Evolutionary conservation across 2,797 vertebrate genomes (phyloP), one percentile per base, ranked within the genome.

Genomic region (Gouania willdenowi): DNA sequence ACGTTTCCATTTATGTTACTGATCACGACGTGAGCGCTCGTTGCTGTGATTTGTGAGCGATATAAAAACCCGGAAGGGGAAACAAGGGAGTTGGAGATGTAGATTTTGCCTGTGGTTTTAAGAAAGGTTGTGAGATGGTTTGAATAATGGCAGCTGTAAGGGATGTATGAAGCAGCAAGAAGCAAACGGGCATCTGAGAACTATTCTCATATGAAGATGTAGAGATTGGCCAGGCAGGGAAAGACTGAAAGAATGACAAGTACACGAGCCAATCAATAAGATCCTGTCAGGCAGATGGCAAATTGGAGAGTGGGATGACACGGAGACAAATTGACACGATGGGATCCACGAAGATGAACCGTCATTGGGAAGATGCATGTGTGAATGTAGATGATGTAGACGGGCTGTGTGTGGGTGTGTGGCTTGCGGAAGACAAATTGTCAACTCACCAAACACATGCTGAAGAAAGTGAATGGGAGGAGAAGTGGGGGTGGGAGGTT

Each of bases 241-340:
- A 60, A 75, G 71, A 76, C 39, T 45, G 71, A 41, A 64, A 64
- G 78, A 85, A 65, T 66, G 73, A 75, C 77, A 75, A 77, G 68
- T 65, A 76, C 64, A 69, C 33, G 46, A 64, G 71, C 81, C 82
- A 82, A 84, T 87, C 84, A 77, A 86, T 86, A 83, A 76, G 45
- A 62, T 55, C 49, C 51, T 75, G 79, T 83, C 79, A 67, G 76
- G 64, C 73, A 77, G 80, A 83, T 82, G 82, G 84, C 75, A 79
- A 87, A 86, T 82, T 82, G 78, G 79, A 85, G 81, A 85, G 75
- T 56, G 52, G 54, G 42, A 26, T 81, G 81, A 84, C 85, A 80
- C 65, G 54, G 73, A 83, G 83, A 87, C 75, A 85, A 86, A 88
- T 87, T 34, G 78, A 84, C 79, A 81, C 81, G 69, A 83, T 88